Percentiles rank a stretch among this genome's conserved stretches.
phyloP scores from a whole-genome alignment of 2,888 invertebrate species.

The Lapara coniferarum region DNA sequence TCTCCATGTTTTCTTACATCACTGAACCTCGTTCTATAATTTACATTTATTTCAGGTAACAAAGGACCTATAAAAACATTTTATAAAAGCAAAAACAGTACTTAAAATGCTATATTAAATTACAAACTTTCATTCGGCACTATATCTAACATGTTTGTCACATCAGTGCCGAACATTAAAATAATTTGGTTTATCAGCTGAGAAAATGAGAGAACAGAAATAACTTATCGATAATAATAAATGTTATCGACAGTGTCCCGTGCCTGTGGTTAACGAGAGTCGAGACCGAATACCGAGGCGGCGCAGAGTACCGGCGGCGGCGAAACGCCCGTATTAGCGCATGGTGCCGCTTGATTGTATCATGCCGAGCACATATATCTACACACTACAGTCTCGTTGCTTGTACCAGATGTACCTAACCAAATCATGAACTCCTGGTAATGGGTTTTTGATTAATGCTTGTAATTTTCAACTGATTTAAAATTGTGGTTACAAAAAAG shows the following conservation, averaged over 20 bases:
- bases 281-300: slow-evolving; percentile 31
- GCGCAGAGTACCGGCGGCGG: slow-evolving; percentile 31
- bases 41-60: no score
- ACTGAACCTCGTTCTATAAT: no score
- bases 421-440: not conserved
- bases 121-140: no score
- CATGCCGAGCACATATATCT: slow-evolving; percentile 16
- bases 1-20: no score
- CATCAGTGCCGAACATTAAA: no score
- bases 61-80: no score
- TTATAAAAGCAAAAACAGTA: no score
- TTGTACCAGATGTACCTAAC: not conserved
- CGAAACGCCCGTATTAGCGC: slow-evolving; percentile 39
- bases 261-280: slow-evolving; percentile 27
- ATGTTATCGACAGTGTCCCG: slow-evolving; percentile 22
- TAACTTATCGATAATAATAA: slow-evolving; percentile 8
- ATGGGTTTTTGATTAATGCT: not conserved
- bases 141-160: no score
- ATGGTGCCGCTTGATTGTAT: slow-evolving; percentile 34
- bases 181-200: no score
- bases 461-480: no score
- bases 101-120: no score
- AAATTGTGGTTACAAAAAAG: no score
- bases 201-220: not conserved
- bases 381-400: not conserved